Conservation (phyloP, 2,888 invertebrate species). For the Diogma glabrata region DNA sequence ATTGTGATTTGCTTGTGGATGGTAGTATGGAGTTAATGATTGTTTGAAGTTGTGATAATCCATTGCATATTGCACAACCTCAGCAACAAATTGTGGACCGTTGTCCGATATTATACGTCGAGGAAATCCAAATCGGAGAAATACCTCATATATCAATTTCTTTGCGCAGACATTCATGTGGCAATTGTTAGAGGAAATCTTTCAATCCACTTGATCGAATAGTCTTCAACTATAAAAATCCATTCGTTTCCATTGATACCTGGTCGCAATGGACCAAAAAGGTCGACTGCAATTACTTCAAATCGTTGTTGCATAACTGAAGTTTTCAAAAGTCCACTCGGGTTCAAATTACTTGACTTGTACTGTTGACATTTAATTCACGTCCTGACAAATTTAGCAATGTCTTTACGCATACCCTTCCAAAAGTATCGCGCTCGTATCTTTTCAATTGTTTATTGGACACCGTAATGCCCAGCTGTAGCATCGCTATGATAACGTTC, state of each 20-base stretch:
- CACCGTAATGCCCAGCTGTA: conserved; percentile 24
- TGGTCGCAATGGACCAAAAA: conserved; percentile 23
- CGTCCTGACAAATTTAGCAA: conserved; percentile 21
- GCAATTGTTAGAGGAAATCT: too few relatives aligned
- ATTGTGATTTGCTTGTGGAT: too few relatives aligned
- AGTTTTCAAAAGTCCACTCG: conserved; percentile 26
- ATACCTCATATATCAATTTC: too few relatives aligned
- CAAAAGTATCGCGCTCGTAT: conserved; percentile 22
- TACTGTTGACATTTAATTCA: conserved; percentile 26
- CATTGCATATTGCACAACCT: too few relatives aligned
- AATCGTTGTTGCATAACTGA: conserved; percentile 22
- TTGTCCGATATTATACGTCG: too few relatives aligned
- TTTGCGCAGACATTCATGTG: too few relatives aligned
- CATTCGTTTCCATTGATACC: conserved; percentile 18
- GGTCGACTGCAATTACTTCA: conserved; percentile 25
- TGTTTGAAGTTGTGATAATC: too few relatives aligned
- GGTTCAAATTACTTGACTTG: conserved; percentile 25
- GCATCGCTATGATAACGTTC: conserved; percentile 16
- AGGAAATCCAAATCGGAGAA: too few relatives aligned
- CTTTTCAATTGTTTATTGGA: conserved; percentile 17
- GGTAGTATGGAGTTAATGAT: too few relatives aligned
- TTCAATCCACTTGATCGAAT: conserved; percentile 21
- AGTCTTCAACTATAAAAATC: conserved; percentile 23
- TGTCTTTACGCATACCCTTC: conserved; percentile 22
- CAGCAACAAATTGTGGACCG: too few relatives aligned